Conservation (phyloP, 1,140 invertebrate species). For the Diploscapter pachys region DNA sequence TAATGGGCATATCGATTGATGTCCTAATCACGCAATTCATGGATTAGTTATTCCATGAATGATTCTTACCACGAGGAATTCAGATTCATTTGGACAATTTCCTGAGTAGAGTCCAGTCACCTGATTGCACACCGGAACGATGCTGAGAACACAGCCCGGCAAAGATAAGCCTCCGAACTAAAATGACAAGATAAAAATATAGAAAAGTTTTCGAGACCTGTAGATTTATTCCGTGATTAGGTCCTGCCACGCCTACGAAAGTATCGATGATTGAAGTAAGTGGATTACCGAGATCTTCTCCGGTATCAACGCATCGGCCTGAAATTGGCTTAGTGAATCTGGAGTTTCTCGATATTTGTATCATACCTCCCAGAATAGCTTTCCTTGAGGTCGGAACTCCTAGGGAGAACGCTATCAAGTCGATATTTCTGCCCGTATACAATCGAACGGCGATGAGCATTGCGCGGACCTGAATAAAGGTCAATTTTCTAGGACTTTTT, state of each 20-base stretch:
- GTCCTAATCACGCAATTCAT: slow-evolving; percentile 37
- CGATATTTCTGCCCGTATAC: slow-evolving; percentile 53
- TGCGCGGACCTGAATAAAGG: slow-evolving; percentile 44
- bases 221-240: slow-evolving; percentile 55
- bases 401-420: slow-evolving; percentile 56
- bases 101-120: slow-evolving; percentile 55
- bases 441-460: slow-evolving; percentile 55
- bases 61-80: slow-evolving; percentile 41
- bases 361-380: slow-evolving; percentile 51
- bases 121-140: slow-evolving; percentile 51
- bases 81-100: slow-evolving; percentile 51
- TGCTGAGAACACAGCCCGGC: slow-evolving; percentile 52
- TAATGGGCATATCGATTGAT: slow-evolving; percentile 48
- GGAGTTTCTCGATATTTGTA: slow-evolving; percentile 1
- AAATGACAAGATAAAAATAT: not conserved
- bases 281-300: slow-evolving; percentile 51
- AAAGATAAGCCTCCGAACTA: slow-evolving; percentile 44
- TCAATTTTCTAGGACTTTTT: not conserved
- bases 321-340: slow-evolving; percentile 11
- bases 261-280: slow-evolving; percentile 52
- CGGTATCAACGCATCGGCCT: slow-evolving; percentile 54
- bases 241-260: slow-evolving; percentile 54
- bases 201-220: slow-evolving; percentile 30
- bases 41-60: not conserved
- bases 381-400: slow-evolving; percentile 54